Evolutionary conservation across 2,797 vertebrate genomes (phyloP).

Genomic region (Aphelocoma californica): DNA sequence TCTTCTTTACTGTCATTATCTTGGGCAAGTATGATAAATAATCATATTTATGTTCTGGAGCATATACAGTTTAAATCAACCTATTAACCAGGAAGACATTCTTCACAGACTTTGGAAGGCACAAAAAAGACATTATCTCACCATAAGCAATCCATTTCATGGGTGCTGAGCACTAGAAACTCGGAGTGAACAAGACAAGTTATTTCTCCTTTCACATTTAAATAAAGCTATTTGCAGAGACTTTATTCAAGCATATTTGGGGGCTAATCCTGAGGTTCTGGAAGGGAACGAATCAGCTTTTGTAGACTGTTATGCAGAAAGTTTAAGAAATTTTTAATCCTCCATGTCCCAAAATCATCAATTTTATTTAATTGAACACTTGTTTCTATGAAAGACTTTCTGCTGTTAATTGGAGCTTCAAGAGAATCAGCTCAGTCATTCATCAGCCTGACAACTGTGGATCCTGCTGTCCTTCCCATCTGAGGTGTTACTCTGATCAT

Average conservation of each 20-base stretch:
- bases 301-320: background rate
- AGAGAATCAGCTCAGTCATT: background rate
- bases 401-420: background rate
- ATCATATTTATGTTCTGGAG: constrained; percentile 68
- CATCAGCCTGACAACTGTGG: background rate
- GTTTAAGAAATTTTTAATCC: background rate
- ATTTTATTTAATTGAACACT: background rate
- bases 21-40: constrained; percentile 62
- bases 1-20: constrained; percentile 63
- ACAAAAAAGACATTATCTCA: constrained; percentile 59
- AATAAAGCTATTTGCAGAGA: constrained; percentile 18
- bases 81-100: constrained; percentile 68
- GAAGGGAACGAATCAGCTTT: background rate
- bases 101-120: constrained; percentile 70
- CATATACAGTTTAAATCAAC: constrained; percentile 70
- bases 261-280: background rate
- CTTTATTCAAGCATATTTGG: background rate
- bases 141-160: constrained; percentile 62
- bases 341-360: background rate
- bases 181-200: background rate
- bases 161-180: constrained; percentile 43
- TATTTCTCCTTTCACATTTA: constrained; percentile 20
- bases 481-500: background rate
- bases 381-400: background rate
- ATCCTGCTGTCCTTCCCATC: background rate